Evolutionary conservation across 2,113 vertebrate species (phyloP).

Genomic region (Psettodes erumei): DNA sequence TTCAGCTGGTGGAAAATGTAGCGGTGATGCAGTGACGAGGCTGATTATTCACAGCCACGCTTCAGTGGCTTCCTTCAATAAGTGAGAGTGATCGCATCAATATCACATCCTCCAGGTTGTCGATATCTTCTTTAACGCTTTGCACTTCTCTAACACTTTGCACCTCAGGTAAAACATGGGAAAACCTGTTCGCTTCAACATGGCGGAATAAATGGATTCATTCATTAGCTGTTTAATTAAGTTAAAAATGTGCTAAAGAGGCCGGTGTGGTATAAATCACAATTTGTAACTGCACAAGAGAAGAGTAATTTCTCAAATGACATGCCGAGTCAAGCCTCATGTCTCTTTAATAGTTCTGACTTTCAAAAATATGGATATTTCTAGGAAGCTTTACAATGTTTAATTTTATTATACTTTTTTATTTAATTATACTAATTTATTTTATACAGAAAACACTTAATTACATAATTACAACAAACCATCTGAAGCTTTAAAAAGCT

Average conservation of each 20-base stretch:
- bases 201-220: constrained; percentile 20
- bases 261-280: neutral
- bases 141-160: constrained; percentile 30
- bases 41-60: constrained; percentile 74
- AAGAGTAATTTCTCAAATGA: constrained; percentile 3
- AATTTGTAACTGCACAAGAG: neutral
- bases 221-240: constrained; percentile 22
- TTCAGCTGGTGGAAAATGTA: constrained; percentile 49
- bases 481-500: too few species aligned
- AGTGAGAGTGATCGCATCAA: constrained; percentile 73
- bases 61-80: constrained; percentile 48
- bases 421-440: too few species aligned
- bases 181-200: constrained; percentile 30
- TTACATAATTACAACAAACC: too few species aligned
- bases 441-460: too few species aligned
- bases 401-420: neutral
- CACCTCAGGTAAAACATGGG: constrained; percentile 24
- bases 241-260: neutral
- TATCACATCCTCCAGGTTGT: constrained; percentile 61
- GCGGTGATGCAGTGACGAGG: constrained; percentile 44
- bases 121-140: constrained; percentile 57
- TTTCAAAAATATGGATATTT: neutral
- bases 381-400: neutral
- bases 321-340: neutral
- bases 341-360: neutral